phyloP scores from a whole-genome alignment of 2,113 vertebrate genomes.

The Tachycineta bicolor region DNA sequence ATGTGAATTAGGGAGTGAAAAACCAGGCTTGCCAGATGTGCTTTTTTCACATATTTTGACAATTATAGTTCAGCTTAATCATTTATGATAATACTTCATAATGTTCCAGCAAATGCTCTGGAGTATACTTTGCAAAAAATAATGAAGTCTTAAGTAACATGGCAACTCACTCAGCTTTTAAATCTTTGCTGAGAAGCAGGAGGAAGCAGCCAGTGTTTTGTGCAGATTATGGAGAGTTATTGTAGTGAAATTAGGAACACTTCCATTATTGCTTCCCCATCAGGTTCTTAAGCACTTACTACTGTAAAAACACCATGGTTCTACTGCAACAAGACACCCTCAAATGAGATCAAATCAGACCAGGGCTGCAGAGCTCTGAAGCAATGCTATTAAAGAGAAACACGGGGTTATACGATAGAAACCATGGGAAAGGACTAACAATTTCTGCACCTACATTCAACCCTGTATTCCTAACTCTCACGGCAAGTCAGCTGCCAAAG shows the following conservation, averaged over 20 bases:
- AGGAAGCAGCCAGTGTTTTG: slow-evolving; percentile 1
- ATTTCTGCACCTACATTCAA: not conserved
- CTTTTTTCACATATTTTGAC: slow-evolving; percentile 69
- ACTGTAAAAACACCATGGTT: not conserved
- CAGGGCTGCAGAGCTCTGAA: not conserved
- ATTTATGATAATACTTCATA: slow-evolving; percentile 65
- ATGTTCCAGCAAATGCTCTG: slow-evolving; percentile 55
- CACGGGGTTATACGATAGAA: not conserved
- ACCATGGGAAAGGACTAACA: not conserved
- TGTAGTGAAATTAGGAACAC: slow-evolving; percentile 23
- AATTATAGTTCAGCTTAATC: slow-evolving; percentile 68
- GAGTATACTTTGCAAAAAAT: slow-evolving; percentile 59
- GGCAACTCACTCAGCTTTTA: slow-evolving; percentile 47
- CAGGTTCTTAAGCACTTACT: slow-evolving; percentile 2
- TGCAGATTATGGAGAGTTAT: slow-evolving; percentile 16
- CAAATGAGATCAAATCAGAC: not conserved
- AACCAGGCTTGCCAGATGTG: slow-evolving; percentile 46
- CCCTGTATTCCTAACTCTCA: not conserved
- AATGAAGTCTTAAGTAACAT: slow-evolving; percentile 58
- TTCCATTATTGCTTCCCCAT: slow-evolving; percentile 22
- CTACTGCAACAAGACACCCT: not conserved
- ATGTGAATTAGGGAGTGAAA: not conserved
- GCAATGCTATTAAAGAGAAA: not conserved
- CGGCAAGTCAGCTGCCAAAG: not conserved
- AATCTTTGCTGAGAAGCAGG: slow-evolving; percentile 33